Percentiles rank a stretch among this genome's conserved stretches.
phyloP scores from a whole-genome alignment of 2,888 invertebrate species.

The Stenotaenia linearis region DNA sequence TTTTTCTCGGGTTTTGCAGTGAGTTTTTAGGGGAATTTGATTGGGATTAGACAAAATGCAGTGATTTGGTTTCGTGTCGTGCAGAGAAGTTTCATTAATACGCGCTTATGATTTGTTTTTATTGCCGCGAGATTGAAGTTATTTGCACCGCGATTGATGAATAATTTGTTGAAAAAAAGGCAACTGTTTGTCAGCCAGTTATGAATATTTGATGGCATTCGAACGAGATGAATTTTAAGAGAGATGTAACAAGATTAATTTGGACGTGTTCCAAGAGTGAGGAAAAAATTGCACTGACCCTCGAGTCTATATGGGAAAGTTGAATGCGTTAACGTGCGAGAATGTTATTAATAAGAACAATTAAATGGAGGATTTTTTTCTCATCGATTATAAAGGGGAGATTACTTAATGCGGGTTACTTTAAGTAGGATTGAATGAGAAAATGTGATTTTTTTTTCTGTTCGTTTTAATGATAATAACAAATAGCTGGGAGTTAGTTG shows the following conservation, averaged over 20 bases:
- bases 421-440: no score
- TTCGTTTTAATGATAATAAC: no score
- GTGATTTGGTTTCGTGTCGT: no score
- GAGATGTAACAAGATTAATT: slow-evolving; percentile 11
- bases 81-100: background rate
- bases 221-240: slow-evolving; percentile 6
- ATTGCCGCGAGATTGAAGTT: background rate
- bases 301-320: background rate
- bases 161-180: background rate
- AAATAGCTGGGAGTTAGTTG: no score
- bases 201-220: background rate
- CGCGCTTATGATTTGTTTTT: background rate
- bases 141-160: background rate
- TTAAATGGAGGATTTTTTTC: no score
- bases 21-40: no score
- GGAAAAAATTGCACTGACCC: background rate
- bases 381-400: no score
- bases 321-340: background rate
- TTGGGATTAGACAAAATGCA: no score
- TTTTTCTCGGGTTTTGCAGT: no score
- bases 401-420: no score
- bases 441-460: no score
- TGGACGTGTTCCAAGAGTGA: background rate
- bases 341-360: background rate
- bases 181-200: background rate